Base-by-base conservation (phyloP, 2,888 invertebrate genomes). In the Sphaeridia pumilis region DNA sequence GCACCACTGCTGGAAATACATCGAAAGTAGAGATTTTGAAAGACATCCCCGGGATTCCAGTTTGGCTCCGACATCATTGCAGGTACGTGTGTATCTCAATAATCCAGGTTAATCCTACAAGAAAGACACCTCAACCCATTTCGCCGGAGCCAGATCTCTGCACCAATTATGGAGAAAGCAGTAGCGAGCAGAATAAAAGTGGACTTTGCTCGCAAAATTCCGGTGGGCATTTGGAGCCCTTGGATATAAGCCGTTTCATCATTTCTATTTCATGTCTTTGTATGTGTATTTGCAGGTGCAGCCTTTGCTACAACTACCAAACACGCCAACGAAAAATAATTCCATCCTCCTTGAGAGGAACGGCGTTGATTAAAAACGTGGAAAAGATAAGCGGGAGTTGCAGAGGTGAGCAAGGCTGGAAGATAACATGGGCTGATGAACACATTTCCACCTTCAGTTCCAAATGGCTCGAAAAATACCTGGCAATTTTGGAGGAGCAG, bases 1-100 rank as follows among this genome's bases (percentile, higher is more conserved):
- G n/a, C n/a, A n/a, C n/a, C n/a, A n/a, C n/a, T n/a, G n/a, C n/a
- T n/a, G n/a, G n/a, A n/a, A n/a, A n/a, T 14, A 38, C 38, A 38
- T 38, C 38, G 12, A 20, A 17, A 14, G 38, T 38, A 7, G 5
- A 5, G 12, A 7, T 17, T 38, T 17, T 38, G 5, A 38, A 17
- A 17, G 38, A 38, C 17, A 38, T 14, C 38, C 38, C 38, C 20
- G 38, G 38, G 20, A 20, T 38, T 65, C 72, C 72, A 52, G 70
- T 72, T 59, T 80, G 79, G 79, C 70, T 80, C 12, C 69, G 79
- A 55, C 79, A 80, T 66, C 74, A 80, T 64, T 80, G 80, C 72
- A 74, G 76, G 74, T 79, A 63, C 57, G 56, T 46, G 35, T 43
- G 25, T 35, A 48, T 5, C 35, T 44, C 31, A n/a, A 38, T 22